phyloP scores from a whole-genome alignment of 2,888 invertebrate species.

The Escarpia spicata region DNA sequence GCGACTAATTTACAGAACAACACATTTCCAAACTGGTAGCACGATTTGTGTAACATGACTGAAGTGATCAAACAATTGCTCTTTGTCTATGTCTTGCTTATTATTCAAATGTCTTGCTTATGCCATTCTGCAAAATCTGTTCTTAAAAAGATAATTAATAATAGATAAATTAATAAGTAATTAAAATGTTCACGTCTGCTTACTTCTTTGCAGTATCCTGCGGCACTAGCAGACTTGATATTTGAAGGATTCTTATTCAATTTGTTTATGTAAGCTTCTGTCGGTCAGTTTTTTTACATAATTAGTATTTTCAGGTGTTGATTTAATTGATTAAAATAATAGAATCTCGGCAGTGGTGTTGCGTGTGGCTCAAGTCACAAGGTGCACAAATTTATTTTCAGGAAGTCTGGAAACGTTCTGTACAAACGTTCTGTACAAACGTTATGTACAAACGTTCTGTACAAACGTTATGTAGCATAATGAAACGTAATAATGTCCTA shows the following conservation, averaged over 20 bases:
- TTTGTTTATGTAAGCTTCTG: not conserved
- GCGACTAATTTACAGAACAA: no score
- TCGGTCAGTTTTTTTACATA: not conserved
- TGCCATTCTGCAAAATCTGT: no score
- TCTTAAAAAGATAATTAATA: no score
- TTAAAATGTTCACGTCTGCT: no score
- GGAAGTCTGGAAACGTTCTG: not conserved
- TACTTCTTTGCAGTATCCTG: no score
- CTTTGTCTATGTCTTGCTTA: no score
- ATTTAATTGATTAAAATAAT: not conserved
- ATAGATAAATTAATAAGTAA: no score
- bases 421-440: not conserved
- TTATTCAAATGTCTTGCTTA: no score
- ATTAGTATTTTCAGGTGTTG: not conserved
- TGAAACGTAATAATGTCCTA: not conserved
- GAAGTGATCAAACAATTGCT: no score
- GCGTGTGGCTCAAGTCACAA: not conserved
- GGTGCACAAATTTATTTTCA: not conserved
- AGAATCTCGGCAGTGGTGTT: not conserved
- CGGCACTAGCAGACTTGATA: not conserved
- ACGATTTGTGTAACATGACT: no score
- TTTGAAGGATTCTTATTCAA: not conserved
- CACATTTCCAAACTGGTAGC: no score
- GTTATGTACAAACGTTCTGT: not conserved
- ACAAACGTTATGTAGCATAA: not conserved